These are phyloP conservation scores for Caenorhabditis sp. DNA, from an alignment of 2,888 invertebrate species.

Conservation along the genomic window DNA sequence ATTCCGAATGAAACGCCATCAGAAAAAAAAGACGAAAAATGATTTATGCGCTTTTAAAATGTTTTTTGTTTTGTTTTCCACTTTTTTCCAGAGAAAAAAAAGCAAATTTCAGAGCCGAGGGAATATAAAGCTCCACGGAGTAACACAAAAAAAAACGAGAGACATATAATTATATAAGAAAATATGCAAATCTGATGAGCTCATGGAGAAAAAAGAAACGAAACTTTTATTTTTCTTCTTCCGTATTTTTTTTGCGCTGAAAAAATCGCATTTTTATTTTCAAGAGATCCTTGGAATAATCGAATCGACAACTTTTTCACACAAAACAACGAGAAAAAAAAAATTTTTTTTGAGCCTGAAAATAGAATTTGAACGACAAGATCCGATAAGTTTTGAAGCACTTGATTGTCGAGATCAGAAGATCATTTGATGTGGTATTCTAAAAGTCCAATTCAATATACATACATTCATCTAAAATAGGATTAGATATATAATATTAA, in stretches of 20 bases:
- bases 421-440: too few species aligned
- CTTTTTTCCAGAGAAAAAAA: slow-evolving; percentile 6
- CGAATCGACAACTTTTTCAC: too few species aligned
- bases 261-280: too few species aligned
- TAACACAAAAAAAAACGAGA: background rate
- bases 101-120: slow-evolving; percentile 6
- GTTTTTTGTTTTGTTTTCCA: background rate
- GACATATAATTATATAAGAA: background rate
- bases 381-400: too few species aligned
- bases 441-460: too few species aligned
- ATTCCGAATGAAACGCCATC: background rate
- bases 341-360: too few species aligned
- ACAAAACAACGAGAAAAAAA: too few species aligned
- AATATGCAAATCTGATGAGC: slow-evolving; percentile 7
- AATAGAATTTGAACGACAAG: slow-evolving; percentile 5
- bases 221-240: slow-evolving; percentile 4
- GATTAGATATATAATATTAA: too few species aligned
- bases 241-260: too few species aligned
- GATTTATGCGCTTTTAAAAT: background rate
- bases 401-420: too few species aligned
- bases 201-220: background rate
- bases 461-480: too few species aligned
- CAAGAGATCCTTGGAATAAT: too few species aligned
- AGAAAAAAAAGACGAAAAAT: slow-evolving; percentile 4
- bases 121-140: slow-evolving; percentile 1